Base-by-base conservation (phyloP, 2,113 vertebrate genomes). In the Oncorhynchus gorbuscha region DNA sequence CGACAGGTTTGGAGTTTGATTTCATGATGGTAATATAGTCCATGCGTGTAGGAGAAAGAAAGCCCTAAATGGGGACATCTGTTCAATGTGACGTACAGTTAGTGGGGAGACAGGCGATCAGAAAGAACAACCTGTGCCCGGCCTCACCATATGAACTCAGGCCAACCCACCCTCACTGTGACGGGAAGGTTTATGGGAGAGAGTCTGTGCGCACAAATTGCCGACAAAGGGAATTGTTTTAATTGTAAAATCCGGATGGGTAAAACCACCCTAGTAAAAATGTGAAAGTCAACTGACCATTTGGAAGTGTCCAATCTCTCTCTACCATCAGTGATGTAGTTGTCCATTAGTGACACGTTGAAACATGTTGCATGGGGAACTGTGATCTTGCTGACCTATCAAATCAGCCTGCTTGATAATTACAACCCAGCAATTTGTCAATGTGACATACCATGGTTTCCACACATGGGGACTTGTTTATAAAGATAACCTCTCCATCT, bases 1-100 rank as follows among this genome's bases (percentile, higher is more conserved):
- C 94, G 95, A 95, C 96, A 96, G 96, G 95, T 97, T 96, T 96
- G 95, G 94, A 95, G 96, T 95, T 94, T 96, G 96, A 95, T 96
- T 96, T 96, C 96, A 90, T 94, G 94, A 94, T 93, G 94, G 95
- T 95, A 96, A 95, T 95, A 94, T 95, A 95, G 95, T 93, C 94
- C 93, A 94, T 94, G 93, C 93, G 95, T 94, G 95, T 92, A 93
- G 94, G 94, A 95, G 95, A 95, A 45, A 95, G 94, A 95, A 93
- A 92, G 94, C 91, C 90, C 94, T 96, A 94, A 97, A 96, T 95
- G 92, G 94, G 95, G 97, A 97, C 97, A 98, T 98, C 97, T 99
- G 97, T 95, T 97, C 96, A 92, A 87, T 86, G 94, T 90, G 94
- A 95, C 94, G 90, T 93, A 92, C 93, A 94, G 95, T 95, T 95